These are phyloP conservation scores for Parazoanthus atlanticus DNA, from an alignment of 92 coral and sea anemone genomes.

Conservation along the genomic window DNA sequence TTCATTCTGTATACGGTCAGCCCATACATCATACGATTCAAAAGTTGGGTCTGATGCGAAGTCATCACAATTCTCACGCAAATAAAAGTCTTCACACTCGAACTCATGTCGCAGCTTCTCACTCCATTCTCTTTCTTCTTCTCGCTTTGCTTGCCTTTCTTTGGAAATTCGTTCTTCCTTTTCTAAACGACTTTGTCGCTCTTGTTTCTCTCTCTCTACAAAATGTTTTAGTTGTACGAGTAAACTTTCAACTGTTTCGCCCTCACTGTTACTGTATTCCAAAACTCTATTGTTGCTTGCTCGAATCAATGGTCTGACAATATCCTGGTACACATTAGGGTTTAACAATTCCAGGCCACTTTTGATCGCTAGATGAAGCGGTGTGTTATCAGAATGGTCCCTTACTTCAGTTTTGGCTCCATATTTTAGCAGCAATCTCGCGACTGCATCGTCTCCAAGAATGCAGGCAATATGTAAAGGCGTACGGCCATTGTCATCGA, in stretches of 20 bases:
- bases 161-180: constrained; percentile 42
- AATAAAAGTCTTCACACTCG: constrained; percentile 68
- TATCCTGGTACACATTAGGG: constrained; percentile 53
- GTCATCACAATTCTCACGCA: constrained; percentile 49
- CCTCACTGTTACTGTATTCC: constrained; percentile 57
- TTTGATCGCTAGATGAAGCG: constrained; percentile 85
- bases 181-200: constrained; percentile 50
- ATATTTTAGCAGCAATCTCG: constrained; percentile 63
- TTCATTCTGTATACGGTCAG: constrained; percentile 71
- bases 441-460: constrained; percentile 83
- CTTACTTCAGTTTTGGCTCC: constrained; percentile 71
- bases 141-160: constrained; percentile 43
- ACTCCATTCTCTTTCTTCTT: constrained; percentile 77
- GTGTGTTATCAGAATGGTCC: constrained; percentile 79
- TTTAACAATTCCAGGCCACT: constrained; percentile 67
- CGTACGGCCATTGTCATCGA: constrained; percentile 69
- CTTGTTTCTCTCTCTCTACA: constrained; percentile 42
- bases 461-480: constrained; percentile 83
- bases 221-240: constrained; percentile 58
- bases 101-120: constrained; percentile 80
- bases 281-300: constrained; percentile 48
- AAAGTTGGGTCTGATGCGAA: constrained; percentile 38
- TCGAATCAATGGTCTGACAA: constrained; percentile 73
- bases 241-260: constrained; percentile 65
- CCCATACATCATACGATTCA: constrained; percentile 91